Percentiles rank a stretch among this genome's conserved stretches.
Conservation (phyloP, 1,140 invertebrate species). For the Nasonia longicornis region DNA sequence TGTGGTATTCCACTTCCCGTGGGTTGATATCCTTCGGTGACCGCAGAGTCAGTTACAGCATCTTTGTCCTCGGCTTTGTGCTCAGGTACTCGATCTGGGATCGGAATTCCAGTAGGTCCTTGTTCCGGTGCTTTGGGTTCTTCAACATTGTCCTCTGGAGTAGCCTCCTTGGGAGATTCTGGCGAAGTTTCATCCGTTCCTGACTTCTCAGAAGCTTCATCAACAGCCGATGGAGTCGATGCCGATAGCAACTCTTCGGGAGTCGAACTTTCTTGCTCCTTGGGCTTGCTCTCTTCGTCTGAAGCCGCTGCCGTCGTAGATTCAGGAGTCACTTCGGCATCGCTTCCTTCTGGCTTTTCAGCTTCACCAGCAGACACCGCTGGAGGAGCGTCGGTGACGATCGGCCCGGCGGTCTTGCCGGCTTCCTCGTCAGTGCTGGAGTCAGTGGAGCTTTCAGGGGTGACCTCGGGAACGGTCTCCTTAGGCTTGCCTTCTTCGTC, state of each 20-base stretch:
- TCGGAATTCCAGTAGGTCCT: conserved; percentile 55
- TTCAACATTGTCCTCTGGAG: conserved; percentile 32
- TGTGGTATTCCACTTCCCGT: conserved; percentile 46
- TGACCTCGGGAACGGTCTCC: neutral
- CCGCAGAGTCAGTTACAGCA: conserved; percentile 49
- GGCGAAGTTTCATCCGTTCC: neutral
- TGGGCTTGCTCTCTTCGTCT: neutral
- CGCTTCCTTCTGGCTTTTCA: conserved; percentile 1
- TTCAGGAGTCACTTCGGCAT: neutral
- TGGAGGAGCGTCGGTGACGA: neutral
- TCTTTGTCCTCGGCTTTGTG: conserved; percentile 62
- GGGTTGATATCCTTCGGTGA: conserved; percentile 50
- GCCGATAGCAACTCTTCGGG: neutral
- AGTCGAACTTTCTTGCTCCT: neutral
- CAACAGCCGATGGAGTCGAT: neutral
- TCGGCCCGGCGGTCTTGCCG: neutral
- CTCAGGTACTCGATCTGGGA: conserved; percentile 58
- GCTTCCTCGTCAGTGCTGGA: conserved; percentile 30
- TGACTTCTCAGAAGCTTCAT: neutral
- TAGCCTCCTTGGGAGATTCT: conserved; percentile 42
- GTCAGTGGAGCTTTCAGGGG: conserved; percentile 21
- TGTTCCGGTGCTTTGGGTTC: conserved; percentile 47
- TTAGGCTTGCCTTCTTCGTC: conserved; percentile 5
- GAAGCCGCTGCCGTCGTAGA: neutral
- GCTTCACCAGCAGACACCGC: conserved; percentile 5